Evolutionary conservation across 2,888 invertebrate genomes (phyloP), one percentile per base, ranked within the genome.

Genomic region (Atethmia centrago): DNA sequence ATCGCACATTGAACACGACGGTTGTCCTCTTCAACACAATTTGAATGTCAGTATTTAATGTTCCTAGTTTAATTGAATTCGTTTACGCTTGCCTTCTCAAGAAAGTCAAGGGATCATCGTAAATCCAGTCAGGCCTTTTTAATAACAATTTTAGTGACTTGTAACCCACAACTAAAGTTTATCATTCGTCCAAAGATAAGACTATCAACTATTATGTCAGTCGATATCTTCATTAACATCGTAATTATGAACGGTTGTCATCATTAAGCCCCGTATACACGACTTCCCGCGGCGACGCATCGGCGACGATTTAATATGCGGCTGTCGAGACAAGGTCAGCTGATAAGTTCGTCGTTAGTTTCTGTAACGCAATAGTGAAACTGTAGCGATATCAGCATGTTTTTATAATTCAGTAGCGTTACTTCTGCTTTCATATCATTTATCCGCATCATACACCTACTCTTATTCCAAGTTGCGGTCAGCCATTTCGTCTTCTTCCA

Each of bases 271-370:
- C 16, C n/a, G n/a, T 14, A 51, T 25, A 80, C 45, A 75, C 51
- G 36, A 25, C 31, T 28, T 21, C 12, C 45, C 40, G 59, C n/a
- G 3, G 12, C 77, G 66, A 3, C 77, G 9, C 21, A 19, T 19
- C 47, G 61, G 28, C 72, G 79, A 31, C 71, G 25, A 47, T 47
- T 71, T 31, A 55, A 56, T 71, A 79, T 14, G 42, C 55, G 42
- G 31, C 79, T 28, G 36, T n/a, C 31, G 55, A 4, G 53, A 19
- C 82, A 79, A 79, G 79, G 79, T 82, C 82, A 70, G 1, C 42
- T 63, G 82, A 82, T 79, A 79, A 82, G 28, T 65, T 42, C 31
- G n/a, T 3, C 63, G 72, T 74, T 67, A 68, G 47, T 62, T 74
- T 65, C 47, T 61, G 42, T 82, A 65, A 80, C 78, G 74, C 9